phyloP scores from a whole-genome alignment of 2,113 vertebrate species.

The Ptilorrhoa leucosticta region DNA sequence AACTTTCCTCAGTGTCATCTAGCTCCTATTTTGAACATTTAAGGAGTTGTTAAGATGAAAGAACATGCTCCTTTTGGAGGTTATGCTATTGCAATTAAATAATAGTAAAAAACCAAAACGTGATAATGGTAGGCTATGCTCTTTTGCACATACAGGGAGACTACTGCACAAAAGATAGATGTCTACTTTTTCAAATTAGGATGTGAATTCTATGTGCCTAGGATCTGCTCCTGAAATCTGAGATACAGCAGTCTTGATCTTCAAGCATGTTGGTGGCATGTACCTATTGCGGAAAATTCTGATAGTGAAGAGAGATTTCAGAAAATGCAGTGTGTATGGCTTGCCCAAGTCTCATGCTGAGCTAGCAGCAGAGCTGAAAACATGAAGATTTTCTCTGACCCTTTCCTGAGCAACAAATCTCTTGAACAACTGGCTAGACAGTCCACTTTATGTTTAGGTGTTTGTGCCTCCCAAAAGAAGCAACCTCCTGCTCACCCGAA shows the following conservation, averaged over 20 bases:
- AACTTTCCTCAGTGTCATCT: background rate
- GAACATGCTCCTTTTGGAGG: background rate
- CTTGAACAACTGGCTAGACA: background rate
- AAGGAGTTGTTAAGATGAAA: background rate
- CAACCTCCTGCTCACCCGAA: background rate
- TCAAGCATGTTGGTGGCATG: background rate
- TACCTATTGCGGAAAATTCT: background rate
- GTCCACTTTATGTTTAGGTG: background rate
- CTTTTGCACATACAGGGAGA: background rate
- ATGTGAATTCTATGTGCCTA: background rate
- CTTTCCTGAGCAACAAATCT: background rate
- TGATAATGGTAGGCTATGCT: background rate
- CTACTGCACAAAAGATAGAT: background rate
- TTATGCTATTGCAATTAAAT: background rate
- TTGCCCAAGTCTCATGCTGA: rapidly evolving
- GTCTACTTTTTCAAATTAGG: background rate
- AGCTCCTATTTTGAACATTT: background rate
- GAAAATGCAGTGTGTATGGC: background rate
- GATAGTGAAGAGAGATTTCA: background rate
- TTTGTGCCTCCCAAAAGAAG: background rate
- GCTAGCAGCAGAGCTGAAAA: background rate
- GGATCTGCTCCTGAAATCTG: background rate
- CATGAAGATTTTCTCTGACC: background rate
- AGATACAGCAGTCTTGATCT: background rate
- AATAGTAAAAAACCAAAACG: background rate